Evolutionary conservation across 1,140 invertebrate species (phyloP), one percentile per base, ranked within the genome.

Genomic region (Lepidurus arcticus): DNA sequence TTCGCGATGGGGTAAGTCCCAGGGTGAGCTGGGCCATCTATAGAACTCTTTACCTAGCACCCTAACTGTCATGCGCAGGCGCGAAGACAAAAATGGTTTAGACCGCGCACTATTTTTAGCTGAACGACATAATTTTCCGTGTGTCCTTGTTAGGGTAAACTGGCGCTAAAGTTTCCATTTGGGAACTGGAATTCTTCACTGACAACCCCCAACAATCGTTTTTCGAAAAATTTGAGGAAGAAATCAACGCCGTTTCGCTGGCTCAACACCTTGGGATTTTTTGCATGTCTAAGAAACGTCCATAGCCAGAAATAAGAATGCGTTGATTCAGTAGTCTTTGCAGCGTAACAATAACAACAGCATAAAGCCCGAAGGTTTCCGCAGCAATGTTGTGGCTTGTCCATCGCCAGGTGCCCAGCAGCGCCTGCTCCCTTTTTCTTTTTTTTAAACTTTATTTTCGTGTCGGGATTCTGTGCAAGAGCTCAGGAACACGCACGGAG

Each of bases 1-100:
- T 65, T 65, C 53, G 53, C 53, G 21, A 65, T 65, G 53, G 53
- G 53, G 53, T 65, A 65, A 65, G 53, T 65, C 53, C 53, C 53
- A 65, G 53, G 21, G 53, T 65, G 53, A 65, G 53, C 21, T 65
- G 13, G 53, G 53, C 53, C 53, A 65, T 16, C 16, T 65, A 65
- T 65, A 65, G 6, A 65, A 21, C 53, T 13, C 53, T n/a, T 21
- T 9, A 65, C 21, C 16, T 65, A 65, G 53, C 53, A 65, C 53
- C 53, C 21, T 21, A 7, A 65, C 16, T 21, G 16, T 13, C 53
- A 7, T 16, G 53, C 53, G 53, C 53, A 65, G 53, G 16, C 53
- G 53, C n/a, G 1, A 65, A 7, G 21, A 16, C 53, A 16, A 8
- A 65, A 65, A n/a, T 16, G 53, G 53, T 65, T 47, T 65, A n/a